Evolutionary conservation across 1,140 invertebrate species (phyloP).

Genomic region (Heliconius hermathena): DNA sequence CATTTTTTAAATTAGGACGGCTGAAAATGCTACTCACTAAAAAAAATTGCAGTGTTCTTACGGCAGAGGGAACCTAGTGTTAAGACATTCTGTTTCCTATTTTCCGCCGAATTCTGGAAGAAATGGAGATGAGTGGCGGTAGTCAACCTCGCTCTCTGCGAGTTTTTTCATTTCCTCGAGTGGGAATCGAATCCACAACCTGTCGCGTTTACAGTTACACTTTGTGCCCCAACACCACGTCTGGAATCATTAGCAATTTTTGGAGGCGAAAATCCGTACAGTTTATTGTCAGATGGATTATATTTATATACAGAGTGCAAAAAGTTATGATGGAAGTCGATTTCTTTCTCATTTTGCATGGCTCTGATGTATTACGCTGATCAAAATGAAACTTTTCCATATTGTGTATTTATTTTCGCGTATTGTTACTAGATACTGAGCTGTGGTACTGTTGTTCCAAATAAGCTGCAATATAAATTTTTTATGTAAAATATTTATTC

Average conservation of each 20-base stretch:
- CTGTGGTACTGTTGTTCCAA: constrained; percentile 13
- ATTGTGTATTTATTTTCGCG: not conserved
- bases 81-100: too few species aligned
- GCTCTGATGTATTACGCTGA: constrained; percentile 1
- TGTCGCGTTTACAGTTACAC: too few species aligned
- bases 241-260: not conserved
- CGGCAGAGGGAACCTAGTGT: too few species aligned
- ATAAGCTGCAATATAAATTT: not conserved
- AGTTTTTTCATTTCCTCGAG: too few species aligned
- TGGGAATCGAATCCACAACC: too few species aligned
- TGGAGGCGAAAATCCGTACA: not conserved
- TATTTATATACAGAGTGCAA: not conserved
- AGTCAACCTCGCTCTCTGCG: too few species aligned
- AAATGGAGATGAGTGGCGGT: too few species aligned
- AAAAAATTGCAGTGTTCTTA: not conserved
- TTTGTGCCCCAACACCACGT: too few species aligned
- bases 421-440: constrained; percentile 1
- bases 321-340: not conserved
- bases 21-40: not conserved
- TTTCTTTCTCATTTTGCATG: constrained; percentile 8
- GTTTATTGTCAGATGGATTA: not conserved
- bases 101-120: too few species aligned
- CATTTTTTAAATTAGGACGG: too few species aligned
- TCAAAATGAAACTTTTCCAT: constrained; percentile 4
- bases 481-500: not conserved